Evolutionary conservation across 2,113 vertebrate species (phyloP), one percentile per base, ranked within the genome.

Genomic region (Antechinus flavipes): DNA sequence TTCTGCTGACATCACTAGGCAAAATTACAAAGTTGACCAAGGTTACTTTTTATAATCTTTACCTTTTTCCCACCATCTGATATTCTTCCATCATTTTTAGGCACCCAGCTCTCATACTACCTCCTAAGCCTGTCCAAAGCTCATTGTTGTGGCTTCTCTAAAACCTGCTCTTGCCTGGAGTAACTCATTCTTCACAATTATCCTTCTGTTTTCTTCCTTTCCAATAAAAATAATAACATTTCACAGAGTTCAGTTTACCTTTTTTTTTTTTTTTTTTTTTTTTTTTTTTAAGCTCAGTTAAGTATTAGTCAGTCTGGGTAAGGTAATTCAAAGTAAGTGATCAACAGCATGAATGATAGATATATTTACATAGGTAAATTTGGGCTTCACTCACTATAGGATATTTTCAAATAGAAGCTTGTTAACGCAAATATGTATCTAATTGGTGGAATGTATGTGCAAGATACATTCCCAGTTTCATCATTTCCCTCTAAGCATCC

Each of bases 31-130:
- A 58, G 10, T 42, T 7, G 49, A 35, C 22, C 52, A 76, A 95
- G 23, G 5, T 58, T 56, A 35, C 50, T 89, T 96, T 94, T 53
- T 30, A 89, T 90, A 55, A 47, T 90, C 49, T 89, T 55, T 90
- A 1, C 35, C 23, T 30, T 26, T 68, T 49, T 56, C 46, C 49
- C 35, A 35, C 42, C 4, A 90, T 91, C 84, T 93, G n/a, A 1
- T 16, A 76, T 0, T 61, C 2, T 4, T 76, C 7, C 11, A 25
- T 95, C 14, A 14, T 76, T 76, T 25, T 76, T 10, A n/a, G 35
- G 35, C 14, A 76, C 35, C 35, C 5, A 76, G 68, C 14, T n/a
- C 35, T 76, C 14, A n/a, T 76, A 35, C 61, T 76, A 14, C 27
- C 5, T 76, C 35, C 35, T 19, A 76, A 76, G 1, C 16, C 14